Percentiles rank a stretch among this genome's conserved stretches.
Conservation (phyloP, 1,140 invertebrate genomes). For the Drosophila kikkawai region DNA sequence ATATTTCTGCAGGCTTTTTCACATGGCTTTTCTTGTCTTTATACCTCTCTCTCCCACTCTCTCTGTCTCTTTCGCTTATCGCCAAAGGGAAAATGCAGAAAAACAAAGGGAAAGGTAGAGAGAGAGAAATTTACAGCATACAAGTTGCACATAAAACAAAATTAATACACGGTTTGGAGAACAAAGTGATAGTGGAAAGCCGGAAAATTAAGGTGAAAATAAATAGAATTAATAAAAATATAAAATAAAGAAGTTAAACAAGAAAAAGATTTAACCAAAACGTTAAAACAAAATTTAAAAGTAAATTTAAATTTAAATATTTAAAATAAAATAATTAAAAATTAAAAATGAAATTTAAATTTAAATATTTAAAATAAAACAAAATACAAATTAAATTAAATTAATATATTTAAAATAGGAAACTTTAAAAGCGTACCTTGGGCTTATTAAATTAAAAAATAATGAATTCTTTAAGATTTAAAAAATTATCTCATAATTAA, state of each 20-base stretch:
- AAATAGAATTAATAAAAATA: neutral
- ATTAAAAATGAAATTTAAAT: too few species aligned
- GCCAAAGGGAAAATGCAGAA: constrained; percentile 37
- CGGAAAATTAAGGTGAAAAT: neutral
- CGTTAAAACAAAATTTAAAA: too few species aligned
- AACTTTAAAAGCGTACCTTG: neutral
- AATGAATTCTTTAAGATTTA: too few species aligned
- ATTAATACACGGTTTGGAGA: constrained; percentile 59
- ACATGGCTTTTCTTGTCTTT: constrained; percentile 9
- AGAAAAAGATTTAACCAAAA: too few species aligned
- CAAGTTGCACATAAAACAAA: constrained; percentile 77
- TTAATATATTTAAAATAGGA: neutral
- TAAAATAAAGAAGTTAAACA: too few species aligned
- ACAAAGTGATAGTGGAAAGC: constrained; percentile 5
- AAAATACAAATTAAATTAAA: too few species aligned
- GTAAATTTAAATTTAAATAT: too few species aligned
- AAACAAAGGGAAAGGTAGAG: constrained; percentile 23
- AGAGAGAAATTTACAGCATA: constrained; percentile 56
- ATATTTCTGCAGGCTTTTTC: constrained; percentile 30
- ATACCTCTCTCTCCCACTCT: too few species aligned
- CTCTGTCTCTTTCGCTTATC: constrained; percentile 27
- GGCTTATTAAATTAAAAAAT: too few species aligned
- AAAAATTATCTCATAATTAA: too few species aligned
- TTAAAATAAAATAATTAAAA: neutral
- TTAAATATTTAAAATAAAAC: neutral